Evolutionary conservation across 2,113 vertebrate species (phyloP), one percentile per base, ranked within the genome.

Genomic region (Pomatostomus ruficeps): DNA sequence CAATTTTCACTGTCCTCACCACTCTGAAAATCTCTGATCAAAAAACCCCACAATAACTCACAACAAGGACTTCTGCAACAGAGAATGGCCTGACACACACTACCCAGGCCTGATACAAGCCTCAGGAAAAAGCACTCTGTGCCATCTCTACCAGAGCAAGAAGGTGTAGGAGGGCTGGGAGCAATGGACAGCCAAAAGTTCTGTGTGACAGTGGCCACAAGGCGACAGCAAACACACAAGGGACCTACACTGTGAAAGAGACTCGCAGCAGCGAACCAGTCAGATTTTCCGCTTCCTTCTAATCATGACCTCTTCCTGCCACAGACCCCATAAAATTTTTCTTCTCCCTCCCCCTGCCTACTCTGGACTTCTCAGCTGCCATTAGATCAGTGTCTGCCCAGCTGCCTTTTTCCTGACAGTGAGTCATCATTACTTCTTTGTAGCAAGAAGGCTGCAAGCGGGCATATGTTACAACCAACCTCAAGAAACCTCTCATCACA

Each of bases 201-300:
- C 40, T 66, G 61, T 2, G 4, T 52, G 68, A 62, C 75, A 93
- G 59, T 0, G 31, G 46, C 82, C 85, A 96, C 88, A 83, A 95
- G 86, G 94, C 59, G 24, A 94, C 71, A 96, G 90, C 85, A 93
- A 88, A 91, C 36, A 43, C 85, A 66, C 58, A 54, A 65, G 29
- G 23, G 38, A 90, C 52, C 28, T 36, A 26, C 33, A 14, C 0
- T 0, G 48, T 1, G 1, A 35, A 38, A 45, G 57, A 66, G 9
- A 76, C 16, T 71, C 1, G 0, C 14, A 70, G 19, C 26, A 40
- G 14, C 0, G 16, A 73, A 58, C 28, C 1, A 1, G 10, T 73
- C 83, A 77, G 51, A 49, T 81, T 86, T 95, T 94, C 80, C 0
- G 0, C 43, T 86, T 70, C 38, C 29, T 61, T 55, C 14, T 70